These are phyloP conservation scores for Hemibagrus wyckioides DNA, from an alignment of 2,113 vertebrate species.

Conservation along the genomic window DNA sequence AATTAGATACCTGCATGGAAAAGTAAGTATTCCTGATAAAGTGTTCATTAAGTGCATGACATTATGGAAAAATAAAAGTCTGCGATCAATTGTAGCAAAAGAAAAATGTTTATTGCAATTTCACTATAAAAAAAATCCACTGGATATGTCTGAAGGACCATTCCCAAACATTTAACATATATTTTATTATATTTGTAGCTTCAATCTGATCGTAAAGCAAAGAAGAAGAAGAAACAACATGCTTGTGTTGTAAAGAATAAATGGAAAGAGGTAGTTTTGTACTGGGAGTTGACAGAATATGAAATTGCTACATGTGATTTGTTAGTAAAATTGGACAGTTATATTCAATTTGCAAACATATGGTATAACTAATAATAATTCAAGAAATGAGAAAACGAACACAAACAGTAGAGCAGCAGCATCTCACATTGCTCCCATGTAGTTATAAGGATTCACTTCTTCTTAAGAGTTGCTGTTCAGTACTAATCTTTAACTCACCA, in stretches of 20 bases:
- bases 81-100: constrained; percentile 38
- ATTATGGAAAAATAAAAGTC: neutral
- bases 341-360: neutral
- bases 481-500: neutral
- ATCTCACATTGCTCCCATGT: constrained; percentile 49
- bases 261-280: constrained; percentile 54
- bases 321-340: constrained; percentile 25
- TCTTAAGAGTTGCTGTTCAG: neutral
- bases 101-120: constrained; percentile 43
- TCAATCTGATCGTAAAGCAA: constrained; percentile 19
- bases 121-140: constrained; percentile 37
- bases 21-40: too few relatives aligned
- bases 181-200: constrained; percentile 5
- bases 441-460: constrained; percentile 19
- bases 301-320: constrained; percentile 25
- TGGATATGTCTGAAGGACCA: constrained; percentile 22
- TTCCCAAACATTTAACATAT: constrained; percentile 25
- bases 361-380: constrained; percentile 1
- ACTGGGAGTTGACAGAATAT: constrained; percentile 31
- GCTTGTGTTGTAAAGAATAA: constrained; percentile 29
- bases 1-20: too few relatives aligned
- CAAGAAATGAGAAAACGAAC: constrained; percentile 34
- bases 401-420: constrained; percentile 44
- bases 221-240: neutral
- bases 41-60: too few relatives aligned